Conservation (phyloP, 35 echinoderm and acorn worm genomes). For the Anneissia japonica region DNA sequence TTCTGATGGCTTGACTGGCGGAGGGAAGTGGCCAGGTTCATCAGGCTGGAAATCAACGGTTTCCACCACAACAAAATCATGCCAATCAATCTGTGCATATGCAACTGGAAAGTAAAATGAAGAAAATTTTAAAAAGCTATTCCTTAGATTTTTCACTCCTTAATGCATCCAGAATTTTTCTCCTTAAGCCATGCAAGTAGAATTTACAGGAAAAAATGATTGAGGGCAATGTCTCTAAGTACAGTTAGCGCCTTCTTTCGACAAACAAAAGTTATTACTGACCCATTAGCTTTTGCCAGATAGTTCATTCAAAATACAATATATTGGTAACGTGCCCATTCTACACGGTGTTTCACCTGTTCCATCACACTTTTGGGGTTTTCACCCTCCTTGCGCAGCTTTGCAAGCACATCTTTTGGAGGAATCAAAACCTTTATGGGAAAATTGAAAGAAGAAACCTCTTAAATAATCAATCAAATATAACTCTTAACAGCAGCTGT, state of each 20-base stretch:
- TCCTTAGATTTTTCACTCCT: too few species aligned
- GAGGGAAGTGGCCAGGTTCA: constrained; percentile 85
- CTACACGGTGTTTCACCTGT: constrained; percentile 68
- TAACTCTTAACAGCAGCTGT: too few species aligned
- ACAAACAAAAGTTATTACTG: too few species aligned
- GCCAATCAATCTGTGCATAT: constrained; percentile 96
- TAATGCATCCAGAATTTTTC: too few species aligned
- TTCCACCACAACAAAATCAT: constrained; percentile 99
- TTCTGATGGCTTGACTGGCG: constrained; percentile 57
- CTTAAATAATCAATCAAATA: too few species aligned
- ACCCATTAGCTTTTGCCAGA: too few species aligned
- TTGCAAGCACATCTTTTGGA: constrained; percentile 73
- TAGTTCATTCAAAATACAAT: too few species aligned
- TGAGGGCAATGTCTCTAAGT: too few species aligned
- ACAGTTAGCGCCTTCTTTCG: too few species aligned
- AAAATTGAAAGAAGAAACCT: neutral
- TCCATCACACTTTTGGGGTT: constrained; percentile 57
- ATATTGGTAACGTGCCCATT: constrained; percentile 92
- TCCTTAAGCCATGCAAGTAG: too few species aligned
- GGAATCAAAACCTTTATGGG: constrained; percentile 68
- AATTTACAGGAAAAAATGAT: too few species aligned
- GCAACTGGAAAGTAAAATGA: constrained; percentile 45
- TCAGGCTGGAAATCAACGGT: constrained; percentile 89
- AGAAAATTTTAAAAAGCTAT: too few species aligned
- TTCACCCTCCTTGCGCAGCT: constrained; percentile 30